Evolutionary conservation across 2,797 vertebrate genomes (phyloP).

Genomic region (Esox masquinongy): DNA sequence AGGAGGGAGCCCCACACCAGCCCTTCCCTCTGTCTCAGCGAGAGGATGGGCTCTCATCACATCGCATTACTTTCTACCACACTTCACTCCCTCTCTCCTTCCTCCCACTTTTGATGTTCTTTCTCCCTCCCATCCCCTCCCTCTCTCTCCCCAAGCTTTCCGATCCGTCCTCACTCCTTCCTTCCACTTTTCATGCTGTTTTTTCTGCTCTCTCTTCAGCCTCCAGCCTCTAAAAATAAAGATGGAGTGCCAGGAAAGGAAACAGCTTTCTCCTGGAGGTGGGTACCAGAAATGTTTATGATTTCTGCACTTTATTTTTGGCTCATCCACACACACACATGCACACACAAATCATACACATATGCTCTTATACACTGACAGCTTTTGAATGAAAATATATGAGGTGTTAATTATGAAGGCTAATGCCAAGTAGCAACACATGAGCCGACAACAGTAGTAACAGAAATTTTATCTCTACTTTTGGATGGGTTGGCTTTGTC

Average conservation of each 20-base stretch:
- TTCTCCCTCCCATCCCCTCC: background rate
- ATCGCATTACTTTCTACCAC: constrained; percentile 41
- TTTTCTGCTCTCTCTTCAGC: constrained; percentile 42
- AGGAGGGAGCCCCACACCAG: background rate
- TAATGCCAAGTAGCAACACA: constrained; percentile 35
- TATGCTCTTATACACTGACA: background rate
- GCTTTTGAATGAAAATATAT: constrained; percentile 17
- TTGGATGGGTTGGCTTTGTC: background rate
- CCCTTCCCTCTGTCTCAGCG: constrained; percentile 36
- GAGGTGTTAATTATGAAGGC: constrained; percentile 55
- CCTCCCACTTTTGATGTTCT: constrained; percentile 44
- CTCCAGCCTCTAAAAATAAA: constrained; percentile 72
- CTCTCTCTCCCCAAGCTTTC: background rate
- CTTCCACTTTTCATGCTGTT: constrained; percentile 4
- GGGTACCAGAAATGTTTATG: constrained; percentile 12
- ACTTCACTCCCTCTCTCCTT: constrained; percentile 44
- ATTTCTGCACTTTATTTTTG: constrained; percentile 38
- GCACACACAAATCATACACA: constrained; percentile 22
- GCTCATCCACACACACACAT: constrained; percentile 33
- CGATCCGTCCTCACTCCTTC: constrained; percentile 25
- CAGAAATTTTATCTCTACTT: constrained; percentile 5
- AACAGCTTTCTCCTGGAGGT: constrained; percentile 53
- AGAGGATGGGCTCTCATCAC: constrained; percentile 64
- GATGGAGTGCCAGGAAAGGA: constrained; percentile 54
- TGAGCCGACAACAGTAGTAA: constrained; percentile 17